A percentile compares a stretch with the other conserved stretches of the same genome.
Conservation (phyloP, 2,113 vertebrate species). For the Anguilla japonica region DNA sequence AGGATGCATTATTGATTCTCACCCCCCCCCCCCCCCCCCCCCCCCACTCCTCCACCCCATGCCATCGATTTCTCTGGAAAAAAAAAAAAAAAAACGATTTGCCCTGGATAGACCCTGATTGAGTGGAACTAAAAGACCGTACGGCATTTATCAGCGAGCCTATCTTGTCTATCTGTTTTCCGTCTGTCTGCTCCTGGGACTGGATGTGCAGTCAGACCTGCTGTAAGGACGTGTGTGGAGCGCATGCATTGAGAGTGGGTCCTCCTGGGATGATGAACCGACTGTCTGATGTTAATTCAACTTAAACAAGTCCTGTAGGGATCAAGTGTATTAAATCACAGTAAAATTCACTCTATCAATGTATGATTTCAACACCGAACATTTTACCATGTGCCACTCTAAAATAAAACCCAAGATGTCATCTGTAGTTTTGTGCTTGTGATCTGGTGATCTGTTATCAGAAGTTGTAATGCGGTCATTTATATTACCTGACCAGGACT, state of each 20-base stretch:
- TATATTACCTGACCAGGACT: not conserved
- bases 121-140: not conserved
- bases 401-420: not conserved
- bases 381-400: not conserved
- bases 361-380: too few relatives aligned
- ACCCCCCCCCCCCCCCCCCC: not conserved
- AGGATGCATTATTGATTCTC: conserved; percentile 1
- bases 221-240: too few relatives aligned
- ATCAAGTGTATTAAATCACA: too few relatives aligned
- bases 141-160: not conserved
- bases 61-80: not conserved
- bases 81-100: not conserved
- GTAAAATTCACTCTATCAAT: too few relatives aligned
- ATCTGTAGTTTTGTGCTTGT: not conserved
- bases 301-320: too few relatives aligned
- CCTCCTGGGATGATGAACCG: too few relatives aligned
- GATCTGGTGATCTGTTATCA: not conserved
- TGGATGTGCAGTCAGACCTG: not conserved
- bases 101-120: not conserved
- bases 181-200: not conserved
- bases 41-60: not conserved
- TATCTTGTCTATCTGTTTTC: not conserved
- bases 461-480: not conserved
- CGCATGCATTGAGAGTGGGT: too few relatives aligned
- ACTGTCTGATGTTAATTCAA: too few relatives aligned